Evolutionary conservation across 1,140 invertebrate genomes (phyloP), one percentile per base, ranked within the genome.

Genomic region (Brachionus plicatilis): DNA sequence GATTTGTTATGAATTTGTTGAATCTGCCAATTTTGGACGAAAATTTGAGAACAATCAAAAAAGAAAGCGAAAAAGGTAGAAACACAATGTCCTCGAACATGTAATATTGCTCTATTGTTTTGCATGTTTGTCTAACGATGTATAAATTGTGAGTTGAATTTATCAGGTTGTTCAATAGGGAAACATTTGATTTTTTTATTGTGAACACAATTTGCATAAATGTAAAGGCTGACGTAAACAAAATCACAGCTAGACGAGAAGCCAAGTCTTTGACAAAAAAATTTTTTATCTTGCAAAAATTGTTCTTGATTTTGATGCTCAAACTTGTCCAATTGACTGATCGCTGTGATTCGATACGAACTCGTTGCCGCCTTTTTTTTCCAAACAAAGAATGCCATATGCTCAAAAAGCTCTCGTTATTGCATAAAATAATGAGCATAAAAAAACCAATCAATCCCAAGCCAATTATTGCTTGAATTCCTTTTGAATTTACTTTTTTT

Each of bases 391-490:
- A n/a, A 17, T 68, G 9, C 79, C 79, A 82, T 20, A 27, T 37
- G 17, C 0, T 65, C 8, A 24, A 24, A 82, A 82, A 65, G 4
- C 17, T 20, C 37, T 45, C 12, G 53, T 56, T 65, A 37, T 82
- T 82, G n/a, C 79, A 82, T n/a, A 82, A 8, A 24, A 82, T 45
- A 6, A 27, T n/a, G 0, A 60, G 0, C 50, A 65, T 43, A 12
- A 82, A 47, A 7, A 65, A 5, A 41, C 6, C 8, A 9, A 82
- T 33, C 1, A 82, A 45, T 43, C 9, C 27, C 11, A 82, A 9
- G 14, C 79, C 79, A 47, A 82, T 65, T 68, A 82, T 68, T 43
- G 65, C 53, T 68, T 82, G 79, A 17, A 82, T 45, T 60, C 79
- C 79, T 60, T 17, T 82, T 41, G 65, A 82, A 20, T 68, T 82